Base-by-base conservation (phyloP, 2,113 vertebrate genomes). In the Cynocephalus volans region DNA sequence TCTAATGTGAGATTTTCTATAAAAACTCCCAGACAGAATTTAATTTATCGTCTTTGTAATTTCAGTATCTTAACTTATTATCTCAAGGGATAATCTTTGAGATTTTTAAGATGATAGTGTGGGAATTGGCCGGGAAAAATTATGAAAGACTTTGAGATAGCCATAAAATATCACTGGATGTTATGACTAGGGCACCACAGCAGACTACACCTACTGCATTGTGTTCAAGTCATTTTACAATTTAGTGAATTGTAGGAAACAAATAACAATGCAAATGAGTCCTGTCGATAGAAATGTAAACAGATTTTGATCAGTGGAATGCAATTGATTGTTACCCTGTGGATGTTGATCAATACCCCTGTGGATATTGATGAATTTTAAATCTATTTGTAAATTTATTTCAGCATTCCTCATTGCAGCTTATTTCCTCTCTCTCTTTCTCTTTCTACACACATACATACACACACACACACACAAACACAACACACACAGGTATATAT, bases 1-100 rank as follows among this genome's bases (percentile, higher is more conserved):
- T 72, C 36, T 33, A 65, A 83, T 82, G 26, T 86, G 23, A 87
- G 6, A 77, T 56, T 52, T 4, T 10, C 93, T 86, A 75, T 10
- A 33, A 96, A 90, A 92, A 60, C 26, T 93, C 86, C 26, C 13
- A 77, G 56, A 72, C 5, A 83, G 2, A 89, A 77, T 92, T 88
- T 85, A 90, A 50, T 36, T 79, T 72, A 92, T 94, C 23, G 7
- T 10, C 28, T 95, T 41, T 50, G 10, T n/a, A 92, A 88, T 85
- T 64, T 92, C 3, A 45, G 6, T 50, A 52, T 54, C 26, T 90
- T 77, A 81, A 92, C 2, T 90, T 33, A 94, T 62, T 64, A 31
- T 48, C 28, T 52, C 14, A 79, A 69, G 18, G 26, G 48, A 70
- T 88, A 89, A 88, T 50, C 36, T 64, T 73, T 73, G 48, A 91